Evolutionary conservation across 2,797 vertebrate species (phyloP).

Genomic region (Anisognathus igniventris): DNA sequence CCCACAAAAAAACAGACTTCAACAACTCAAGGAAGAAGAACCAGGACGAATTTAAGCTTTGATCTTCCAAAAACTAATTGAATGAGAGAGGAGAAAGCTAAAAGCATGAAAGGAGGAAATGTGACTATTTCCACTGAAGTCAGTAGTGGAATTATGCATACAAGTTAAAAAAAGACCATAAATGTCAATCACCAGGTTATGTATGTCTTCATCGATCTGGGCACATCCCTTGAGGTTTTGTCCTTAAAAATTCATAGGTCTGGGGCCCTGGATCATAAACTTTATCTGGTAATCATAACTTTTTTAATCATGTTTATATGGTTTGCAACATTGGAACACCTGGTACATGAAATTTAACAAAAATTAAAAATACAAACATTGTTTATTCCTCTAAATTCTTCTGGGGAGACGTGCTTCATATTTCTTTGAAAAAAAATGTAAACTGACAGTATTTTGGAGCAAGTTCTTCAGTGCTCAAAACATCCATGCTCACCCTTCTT

Average conservation of each 20-base stretch:
- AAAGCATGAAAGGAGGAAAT: slow-evolving; percentile 31
- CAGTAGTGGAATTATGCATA: slow-evolving; percentile 4
- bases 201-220: not conserved
- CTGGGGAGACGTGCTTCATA: accelerated
- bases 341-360: not conserved
- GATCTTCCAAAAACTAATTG: slow-evolving; percentile 48
- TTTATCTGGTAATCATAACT: not conserved
- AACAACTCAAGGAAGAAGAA: not conserved
- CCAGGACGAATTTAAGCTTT: not conserved
- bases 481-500: not conserved
- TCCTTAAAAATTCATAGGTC: slow-evolving; percentile 41
- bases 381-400: not conserved
- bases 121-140: slow-evolving; percentile 41
- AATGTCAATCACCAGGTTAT: slow-evolving; percentile 41
- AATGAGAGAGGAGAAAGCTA: not conserved
- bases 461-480: not conserved
- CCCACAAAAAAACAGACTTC: not conserved
- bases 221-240: not conserved
- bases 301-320: not conserved
- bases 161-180: not conserved
- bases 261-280: slow-evolving; percentile 2
- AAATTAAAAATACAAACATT: not conserved
- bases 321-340: not conserved
- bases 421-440: not conserved
- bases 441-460: not conserved